Conservation (phyloP, 2,797 vertebrate species). For the Acropternis orthonyx region DNA sequence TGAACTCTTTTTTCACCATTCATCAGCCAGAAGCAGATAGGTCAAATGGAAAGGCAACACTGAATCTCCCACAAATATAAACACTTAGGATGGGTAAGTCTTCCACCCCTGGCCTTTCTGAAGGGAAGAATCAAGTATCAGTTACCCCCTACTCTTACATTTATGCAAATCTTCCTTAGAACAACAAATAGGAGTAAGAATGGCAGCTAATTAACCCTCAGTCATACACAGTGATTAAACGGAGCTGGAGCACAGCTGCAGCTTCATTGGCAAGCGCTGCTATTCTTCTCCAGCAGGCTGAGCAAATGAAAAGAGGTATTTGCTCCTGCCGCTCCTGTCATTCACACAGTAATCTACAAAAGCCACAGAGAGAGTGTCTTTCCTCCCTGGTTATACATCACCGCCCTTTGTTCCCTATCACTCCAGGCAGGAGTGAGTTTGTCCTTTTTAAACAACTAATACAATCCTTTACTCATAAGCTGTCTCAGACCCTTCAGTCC, state of each 20-base stretch:
- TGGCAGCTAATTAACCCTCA: slow-evolving; percentile 73
- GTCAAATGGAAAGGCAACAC: slow-evolving; percentile 54
- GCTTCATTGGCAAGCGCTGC: slow-evolving; percentile 36
- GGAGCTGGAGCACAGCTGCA: slow-evolving; percentile 59
- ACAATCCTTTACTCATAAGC: slow-evolving; percentile 31
- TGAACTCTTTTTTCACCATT: slow-evolving; percentile 22
- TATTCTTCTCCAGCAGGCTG: slow-evolving; percentile 59
- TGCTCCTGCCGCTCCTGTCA: slow-evolving; percentile 49
- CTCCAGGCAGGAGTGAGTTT: slow-evolving; percentile 28
- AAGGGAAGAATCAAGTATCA: slow-evolving; percentile 47
- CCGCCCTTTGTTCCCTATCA: slow-evolving; percentile 43
- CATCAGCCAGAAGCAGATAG: slow-evolving; percentile 17
- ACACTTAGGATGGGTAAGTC: not conserved
- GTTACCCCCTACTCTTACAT: slow-evolving; percentile 65
- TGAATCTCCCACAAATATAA: slow-evolving; percentile 24
- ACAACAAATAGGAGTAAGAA: slow-evolving; percentile 68
- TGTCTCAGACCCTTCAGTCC: slow-evolving; percentile 10
- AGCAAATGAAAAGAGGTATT: slow-evolving; percentile 62
- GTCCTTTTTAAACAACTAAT: slow-evolving; percentile 41
- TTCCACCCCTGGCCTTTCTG: not conserved
- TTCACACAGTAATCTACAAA: slow-evolving; percentile 29
- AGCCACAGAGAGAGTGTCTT: slow-evolving; percentile 7
- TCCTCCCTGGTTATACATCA: slow-evolving; percentile 34
- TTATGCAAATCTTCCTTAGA: slow-evolving; percentile 71
- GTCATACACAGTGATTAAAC: slow-evolving; percentile 48